Evolutionary conservation across 2,797 vertebrate genomes (phyloP), one percentile per base, ranked within the genome.

Genomic region (Silurus aristotelis): DNA sequence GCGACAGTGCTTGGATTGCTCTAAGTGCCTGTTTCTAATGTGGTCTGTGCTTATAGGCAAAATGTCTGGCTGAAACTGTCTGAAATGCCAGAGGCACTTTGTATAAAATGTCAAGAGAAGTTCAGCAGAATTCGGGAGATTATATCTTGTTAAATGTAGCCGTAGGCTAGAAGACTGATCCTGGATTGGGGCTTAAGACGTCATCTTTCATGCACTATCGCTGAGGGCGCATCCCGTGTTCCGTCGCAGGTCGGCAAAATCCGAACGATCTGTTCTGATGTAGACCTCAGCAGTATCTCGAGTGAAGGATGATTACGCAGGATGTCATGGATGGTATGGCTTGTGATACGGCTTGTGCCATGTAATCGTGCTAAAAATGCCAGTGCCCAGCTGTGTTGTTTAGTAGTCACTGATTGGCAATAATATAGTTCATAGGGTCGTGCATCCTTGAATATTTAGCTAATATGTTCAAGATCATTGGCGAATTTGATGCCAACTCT

Each of bases 21-120:
- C 70, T 55, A 80, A 80, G 66, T 72, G 60, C 60, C 25, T 81
- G 6, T 73, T 73, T 52, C 48, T 73, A 66, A 81, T 81, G 70
- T 43, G 15, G 13, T 81, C 60, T 43, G 46, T 63, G 20, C 70
- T 78, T 55, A 66, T 82, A 64, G 61, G 70, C 25, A 46, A 79
- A 55, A 82, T 48, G 71, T 67, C 84, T 81, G 63, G 52, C 79
- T 82, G 78, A 76, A 67, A 25, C 67, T 17, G 79, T 20, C 52
- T 60, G 27, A 87, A 87, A 87, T 78, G 80, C 72, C 76, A 61
- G 58, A 68, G 31, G 80, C 61, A 46, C 19, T 73, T 80, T 60
- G 22, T 43, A 66, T 63, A 46, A 87, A 85, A 89, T 82, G 84
- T 85, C 87, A 86, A 2, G 67, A 67, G 68, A 73, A 86, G 79